Evolutionary conservation across 2,113 vertebrate species (phyloP), one percentile per base, ranked within the genome.

Genomic region (Saccopteryx leptura): DNA sequence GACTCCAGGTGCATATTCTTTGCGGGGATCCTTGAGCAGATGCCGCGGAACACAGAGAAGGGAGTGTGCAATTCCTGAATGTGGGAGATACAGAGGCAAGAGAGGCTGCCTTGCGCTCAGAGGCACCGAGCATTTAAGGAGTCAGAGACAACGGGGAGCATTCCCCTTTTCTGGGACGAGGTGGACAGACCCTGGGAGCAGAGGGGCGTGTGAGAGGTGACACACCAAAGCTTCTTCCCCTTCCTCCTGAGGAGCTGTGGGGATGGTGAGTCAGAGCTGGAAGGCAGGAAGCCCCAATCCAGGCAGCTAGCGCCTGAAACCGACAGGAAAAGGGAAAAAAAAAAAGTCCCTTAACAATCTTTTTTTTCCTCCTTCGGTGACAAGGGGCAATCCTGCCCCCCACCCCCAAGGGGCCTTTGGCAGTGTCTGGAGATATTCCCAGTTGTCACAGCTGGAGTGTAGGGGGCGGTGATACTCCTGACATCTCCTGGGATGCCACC

Each of bases 131-230:
- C 1, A 17, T 14, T 1, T 23, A 13, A 63, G n/a, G n/a, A 31
- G 14, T 17, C 60, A 39, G 39, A 54, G 14, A 13, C 0, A 0
- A 48, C 0, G 1, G 12, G 66, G 86, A 58, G 31, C 1, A 4
- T 13, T 21, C 63, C 7, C 63, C 7, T 7, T 54, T 60, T 18
- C 33, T 28, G 48, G 46, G 4, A 24, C 21, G 14, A 0, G 2
- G 52, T 1, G 23, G 4, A 10, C 13, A 33, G 61, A 8, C 24
- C 50, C 68, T 9, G 8, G 54, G 24, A 54, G 6, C 19, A 50
- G 68, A 56, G 54, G 1, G 9, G 1, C 14, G 4, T 19, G 0
- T 8, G 17, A 28, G 21, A 8, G 17, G 23, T 50, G 28, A n/a
- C 6, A 11, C 23, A 19, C 21, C 2, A 6, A 60, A n/a, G 15